Evolutionary conservation across 35 echinoderm and acorn worm species (phyloP), one percentile per base, ranked within the genome.

Genomic region (Eucidaris tribuloides): DNA sequence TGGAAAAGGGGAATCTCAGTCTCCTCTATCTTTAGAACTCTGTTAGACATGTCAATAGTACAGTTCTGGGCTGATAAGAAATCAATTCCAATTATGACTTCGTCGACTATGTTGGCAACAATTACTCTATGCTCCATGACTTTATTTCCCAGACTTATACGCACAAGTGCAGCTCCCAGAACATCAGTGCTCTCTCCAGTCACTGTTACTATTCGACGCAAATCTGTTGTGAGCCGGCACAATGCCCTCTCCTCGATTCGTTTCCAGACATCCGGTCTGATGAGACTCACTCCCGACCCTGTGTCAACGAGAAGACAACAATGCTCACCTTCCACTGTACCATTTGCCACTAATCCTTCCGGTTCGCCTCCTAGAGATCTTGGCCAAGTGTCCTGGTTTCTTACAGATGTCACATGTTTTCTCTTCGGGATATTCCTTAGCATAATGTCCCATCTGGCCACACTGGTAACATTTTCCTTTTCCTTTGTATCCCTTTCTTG

Each of bases 51-150:
- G 48, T 52, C 48, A n/a, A 52, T 52, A 52, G 48, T 52, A n/a
- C 50, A 71, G 11, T 34, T 15, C 27, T 70, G 1, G 15, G 48
- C 41, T 18, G 17, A 65, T 6, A 80, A 24, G 23, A 92, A 86
- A 56, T 86, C 77, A 49, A 48, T 71, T 29, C 89, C 89, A 31
- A 92, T 45, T 29, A 92, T 30, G 14, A 28, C 81, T 11, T 91
- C 89, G 1, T 42, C 39, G 5, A 79, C 56, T 4, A 91, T 80
- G 20, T 91, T 76, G 36, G 82, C 82, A 17, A 71, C 58, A 62
- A 7, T 45, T 23, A 28, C 58, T 79, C 71, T 17, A 20, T 19
- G 31, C 30, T 78, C 20, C 39, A 23, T 1, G 27, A 2, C 1
- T 56, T 63, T 22, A 19, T 61, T 22, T 59, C 46, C 43, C 33